phyloP scores from a whole-genome alignment of 2,797 vertebrate genomes.

The Lagocephalus sceleratus region DNA sequence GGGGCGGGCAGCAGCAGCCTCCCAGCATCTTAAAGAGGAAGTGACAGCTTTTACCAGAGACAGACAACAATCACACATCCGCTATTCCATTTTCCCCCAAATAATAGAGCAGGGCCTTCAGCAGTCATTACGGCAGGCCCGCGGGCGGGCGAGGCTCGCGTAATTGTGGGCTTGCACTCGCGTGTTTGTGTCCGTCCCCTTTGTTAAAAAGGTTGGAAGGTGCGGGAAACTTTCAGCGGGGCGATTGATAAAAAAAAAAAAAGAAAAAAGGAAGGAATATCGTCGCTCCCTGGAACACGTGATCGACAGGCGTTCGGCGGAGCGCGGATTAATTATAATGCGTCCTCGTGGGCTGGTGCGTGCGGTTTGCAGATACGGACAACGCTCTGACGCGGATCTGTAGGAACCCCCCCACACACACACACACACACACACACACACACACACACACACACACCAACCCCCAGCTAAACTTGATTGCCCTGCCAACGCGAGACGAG shows the following conservation, averaged over 20 bases:
- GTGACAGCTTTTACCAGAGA: conserved; percentile 41
- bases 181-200: conserved; percentile 64
- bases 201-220: conserved; percentile 55
- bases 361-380: too few relatives aligned
- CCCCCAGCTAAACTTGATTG: conserved; percentile 22
- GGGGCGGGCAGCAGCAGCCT: conserved; percentile 27
- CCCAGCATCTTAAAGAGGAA: conserved; percentile 38
- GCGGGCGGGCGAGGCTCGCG: conserved; percentile 30
- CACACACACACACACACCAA: too few relatives aligned
- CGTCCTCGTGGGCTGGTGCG: too few relatives aligned
- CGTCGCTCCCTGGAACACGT: conserved; percentile 46
- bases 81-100: conserved; percentile 54
- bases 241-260: conserved; percentile 75
- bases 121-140: conserved; percentile 52
- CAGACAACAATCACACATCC: conserved; percentile 60
- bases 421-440: too few relatives aligned
- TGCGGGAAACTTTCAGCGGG: conserved; percentile 60
- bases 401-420: conserved; percentile 12
- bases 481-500: conserved; percentile 34
- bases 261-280: too few relatives aligned
- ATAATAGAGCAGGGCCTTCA: conserved; percentile 57
- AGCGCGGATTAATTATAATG: too few relatives aligned
- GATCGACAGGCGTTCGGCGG: too few relatives aligned
- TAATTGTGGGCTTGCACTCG: conserved; percentile 58
- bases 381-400: too few relatives aligned